These are phyloP conservation scores for Turritopsis dohrnii DNA, from an alignment of 30 jellyfish, hydroid and myxozoan species.

Conservation along the genomic window DNA sequence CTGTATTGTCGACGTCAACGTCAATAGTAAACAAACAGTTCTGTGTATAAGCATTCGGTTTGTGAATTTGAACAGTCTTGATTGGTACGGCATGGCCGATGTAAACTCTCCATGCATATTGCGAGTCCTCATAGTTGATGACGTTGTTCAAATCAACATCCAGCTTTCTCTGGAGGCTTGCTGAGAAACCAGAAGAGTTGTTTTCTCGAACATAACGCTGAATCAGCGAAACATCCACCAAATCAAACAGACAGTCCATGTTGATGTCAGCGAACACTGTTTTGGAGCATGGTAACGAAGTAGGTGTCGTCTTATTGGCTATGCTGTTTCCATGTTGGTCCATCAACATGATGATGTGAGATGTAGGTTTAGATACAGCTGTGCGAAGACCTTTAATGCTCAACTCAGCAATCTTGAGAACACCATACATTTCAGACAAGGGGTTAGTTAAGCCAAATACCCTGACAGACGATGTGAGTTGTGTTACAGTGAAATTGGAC, in stretches of 20 bases:
- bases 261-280: conserved; percentile 48
- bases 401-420: conserved; percentile 60
- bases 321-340: conserved; percentile 46
- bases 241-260: conserved; percentile 47
- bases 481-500: not conserved
- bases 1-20: not conserved
- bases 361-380: conserved; percentile 8
- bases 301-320: conserved; percentile 26
- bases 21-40: not conserved
- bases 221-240: conserved; percentile 53
- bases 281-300: conserved; percentile 23
- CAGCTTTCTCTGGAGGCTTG: not conserved
- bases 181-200: not conserved
- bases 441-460: conserved; percentile 45
- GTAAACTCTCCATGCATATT: conserved; percentile 35
- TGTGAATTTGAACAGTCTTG: not conserved
- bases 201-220: conserved; percentile 57
- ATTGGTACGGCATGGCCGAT: conserved; percentile 29
- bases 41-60: not conserved
- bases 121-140: not conserved
- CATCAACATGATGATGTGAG: conserved; percentile 2
- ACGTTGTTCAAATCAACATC: conserved; percentile 13
- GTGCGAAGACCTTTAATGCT: conserved; percentile 42
- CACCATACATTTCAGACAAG: conserved; percentile 24
- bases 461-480: not conserved